Evolutionary conservation across 2,888 invertebrate species (phyloP), one percentile per base, ranked within the genome.

Genomic region (Trissoscelio sp.): DNA sequence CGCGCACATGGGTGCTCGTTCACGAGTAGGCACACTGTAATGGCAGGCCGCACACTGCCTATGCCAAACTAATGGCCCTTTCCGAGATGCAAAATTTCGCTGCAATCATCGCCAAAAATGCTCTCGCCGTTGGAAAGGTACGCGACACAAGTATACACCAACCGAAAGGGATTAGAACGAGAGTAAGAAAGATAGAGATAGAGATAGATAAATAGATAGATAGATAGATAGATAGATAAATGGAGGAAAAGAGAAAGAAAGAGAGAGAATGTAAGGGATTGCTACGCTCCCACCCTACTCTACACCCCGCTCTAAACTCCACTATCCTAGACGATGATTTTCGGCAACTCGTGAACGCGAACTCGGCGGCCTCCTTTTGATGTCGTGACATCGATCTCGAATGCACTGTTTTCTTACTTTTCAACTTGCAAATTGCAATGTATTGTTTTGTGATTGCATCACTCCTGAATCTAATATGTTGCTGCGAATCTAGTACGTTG

Each of bases 41-140:
- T 89, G 90, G 87, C 87, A 87, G 87, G 86, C 85, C 81, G 84
- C 69, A 16, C 16, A 80, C 84, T 82, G 79, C 85, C 86, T 82
- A 85, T 84, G 64, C 83, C 82, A 82, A 79, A 85, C 85, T 84
- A 86, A 90, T 90, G 90, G 88, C 90, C 86, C 86, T 90, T 81
- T 90, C 88, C 81, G 88, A 89, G 83, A 89, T 89, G 86, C 88
- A 88, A 84, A 88, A 89, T 88, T 86, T 88, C 75, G 85, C 89
- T 75, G 84, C 87, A 79, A 87, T 90, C 85, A 86, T 88, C 83
- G 81, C 86, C 84, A 89, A 89, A 87, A 90, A 90, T 90, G 87
- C 85, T 77, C 87, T 88, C 85, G 83, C 86, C 78, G 85, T 85
- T 86, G 85, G 85, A 85, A 88, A 90, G 88, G 89, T 89, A 88